Evolutionary conservation across 2,888 invertebrate species (phyloP).

Genomic region (Orgyia antiqua): DNA sequence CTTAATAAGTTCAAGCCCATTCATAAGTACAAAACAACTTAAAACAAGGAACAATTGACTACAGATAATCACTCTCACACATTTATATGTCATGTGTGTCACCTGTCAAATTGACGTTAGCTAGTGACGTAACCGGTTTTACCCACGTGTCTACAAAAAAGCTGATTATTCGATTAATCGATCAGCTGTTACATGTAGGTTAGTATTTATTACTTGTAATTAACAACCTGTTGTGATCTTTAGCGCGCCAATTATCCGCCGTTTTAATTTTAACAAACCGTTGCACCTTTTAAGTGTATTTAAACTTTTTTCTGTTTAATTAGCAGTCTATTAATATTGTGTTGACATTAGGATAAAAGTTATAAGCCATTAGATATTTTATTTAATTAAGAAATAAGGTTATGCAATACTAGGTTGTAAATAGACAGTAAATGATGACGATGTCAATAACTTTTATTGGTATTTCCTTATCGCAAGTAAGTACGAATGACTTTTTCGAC

Average conservation of each 20-base stretch:
- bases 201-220: conserved; percentile 24
- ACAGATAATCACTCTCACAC: conserved; percentile 17
- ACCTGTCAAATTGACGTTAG: conserved; percentile 51
- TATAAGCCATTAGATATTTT: no score
- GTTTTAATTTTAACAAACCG: conserved; percentile 16
- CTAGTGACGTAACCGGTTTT: conserved; percentile 39
- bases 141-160: conserved; percentile 39
- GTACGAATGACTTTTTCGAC: no score
- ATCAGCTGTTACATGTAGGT: conserved; percentile 36
- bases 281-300: conserved; percentile 12
- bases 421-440: no score
- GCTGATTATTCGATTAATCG: conserved; percentile 20
- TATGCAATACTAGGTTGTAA: no score
- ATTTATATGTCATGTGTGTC: conserved; percentile 38
- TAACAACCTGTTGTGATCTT: conserved; percentile 21
- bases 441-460: no score
- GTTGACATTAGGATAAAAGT: no score
- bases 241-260: conserved; percentile 16
- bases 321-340: conserved; percentile 9
- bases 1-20: no score
- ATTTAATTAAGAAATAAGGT: no score
- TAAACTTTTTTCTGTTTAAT: conserved; percentile 19
- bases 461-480: no score
- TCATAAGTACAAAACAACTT: no score
- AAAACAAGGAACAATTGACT: no score